Base-by-base conservation (phyloP, 2,888 invertebrate species). In the Thereva nobilitata region DNA sequence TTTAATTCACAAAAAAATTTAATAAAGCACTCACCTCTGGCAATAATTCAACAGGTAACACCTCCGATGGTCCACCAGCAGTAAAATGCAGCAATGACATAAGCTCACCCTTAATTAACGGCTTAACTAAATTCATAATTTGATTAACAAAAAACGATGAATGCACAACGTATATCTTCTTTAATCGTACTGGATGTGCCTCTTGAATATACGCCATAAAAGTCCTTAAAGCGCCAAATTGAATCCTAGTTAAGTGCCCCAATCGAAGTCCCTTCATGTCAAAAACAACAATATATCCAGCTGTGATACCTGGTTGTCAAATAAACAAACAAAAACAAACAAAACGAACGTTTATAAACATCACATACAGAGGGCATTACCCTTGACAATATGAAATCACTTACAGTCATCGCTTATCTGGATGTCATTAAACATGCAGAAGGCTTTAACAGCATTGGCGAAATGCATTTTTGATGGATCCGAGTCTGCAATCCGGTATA, bases 131-230 rank as follows among this genome's bases (percentile, higher is more conserved):
- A 63, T 86, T 83, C 87, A 88, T 87, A 34, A 87, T 84, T 77
- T 88, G 88, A 76, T 87, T 86, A 73, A 88, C 86, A 80, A 87
- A 88, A 54, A 86, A 85, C 5, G 87, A 86, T 0, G 87, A 86
- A 75, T 89, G 86, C 50, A 88, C 83, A 1, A 88, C 84, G 76
- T 88, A 87, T 73, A 88, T 84, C 74, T 84, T 85, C 78, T 86
- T 87, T 12, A 88, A 81, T 66, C 87, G 84, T 56, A 85, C 86
- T 1, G 88, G 88, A 75, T 88, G 87, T 0, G 86, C 88, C 74
- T 86, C 87, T 84, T 88, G 88, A 72, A 88, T 87, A 75, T 88
- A 88, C 70, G 83, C 77, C 86, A 88, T 87, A 75, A 87, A 87
- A 2, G 86, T 85, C 71, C 86, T 80, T 37, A 88, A 75, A 2